Evolutionary conservation across 2,888 invertebrate genomes (phyloP), one percentile per base, ranked within the genome.

Genomic region (Drosophila emarginata): DNA sequence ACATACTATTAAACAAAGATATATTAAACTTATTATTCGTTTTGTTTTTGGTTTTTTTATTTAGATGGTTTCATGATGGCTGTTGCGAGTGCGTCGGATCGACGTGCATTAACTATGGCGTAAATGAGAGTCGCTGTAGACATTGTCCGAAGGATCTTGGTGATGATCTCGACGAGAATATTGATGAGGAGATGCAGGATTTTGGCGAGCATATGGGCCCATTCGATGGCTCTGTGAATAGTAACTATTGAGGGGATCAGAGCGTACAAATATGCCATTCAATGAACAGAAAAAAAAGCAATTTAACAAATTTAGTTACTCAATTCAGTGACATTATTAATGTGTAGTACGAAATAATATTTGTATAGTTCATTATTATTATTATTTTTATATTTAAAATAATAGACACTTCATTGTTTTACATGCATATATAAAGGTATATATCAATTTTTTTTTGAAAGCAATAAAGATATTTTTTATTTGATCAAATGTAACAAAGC

Each of bases 21-120:
- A 14, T 14, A 0, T 45, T 56, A 9, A 57, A 50, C 36, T 23
- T 37, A 26, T 50, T 54, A 40, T 21, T 18, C 60, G 23, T 21
- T 40, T 64, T 26, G 26, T 26, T 5, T 26, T 26, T 26, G 26
- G 26, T 26, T 26, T 5, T 6, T 26, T 9, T 4, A 40, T 32
- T 18, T 6, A 91, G 91, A 85, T 98, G 98, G 97, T 98, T 98
- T 92, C 97, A 97, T 91, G 96, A 97, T 89, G 98, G 97, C 1
- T 98, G 98, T 90, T 98, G 98, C 91, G 96, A 98, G 91, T 98
- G 98, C 90, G 95, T 98, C 58, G 97, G 98, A 0, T 95, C 95
- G 74, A 95, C 95, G 54, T 98, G 98, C 90, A 94, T 97, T 75
- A 96, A 96, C 90, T 98, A 97, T 91, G 98, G 98, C 1, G 95